Evolutionary conservation across 2,797 vertebrate genomes (phyloP), one percentile per base, ranked within the genome.

Genomic region (Paratrypauchen microcephalus): DNA sequence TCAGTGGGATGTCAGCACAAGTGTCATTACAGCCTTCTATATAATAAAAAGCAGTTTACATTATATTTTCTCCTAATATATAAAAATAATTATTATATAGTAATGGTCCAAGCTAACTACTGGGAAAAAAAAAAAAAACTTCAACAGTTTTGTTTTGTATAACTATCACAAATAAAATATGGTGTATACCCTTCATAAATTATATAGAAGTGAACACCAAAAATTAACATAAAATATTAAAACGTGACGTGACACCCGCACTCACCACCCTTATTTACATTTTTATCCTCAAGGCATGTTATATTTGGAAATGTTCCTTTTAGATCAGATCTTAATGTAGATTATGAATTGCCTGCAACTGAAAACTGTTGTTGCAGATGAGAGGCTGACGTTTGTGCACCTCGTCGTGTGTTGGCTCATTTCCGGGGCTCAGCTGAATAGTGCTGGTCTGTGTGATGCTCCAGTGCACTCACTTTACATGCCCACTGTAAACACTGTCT

Each of bases 401-500:
- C 65, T 66, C 82, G 75, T 72, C 83, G 73, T 81, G 72, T 83
- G 85, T 92, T 88, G 70, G 83, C 90, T 92, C 90, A 91, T 92
- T 92, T 91, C 88, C 74, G 81, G 90, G 89, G 90, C 92, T 89
- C 89, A 91, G 91, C 90, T 92, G 90, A 91, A 90, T 92, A 89
- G 91, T 88, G 87, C 83, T 87, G 86, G 87, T 88, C 80, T 87
- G 90, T 88, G 90, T 83, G 89, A 92, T 86, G 91, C 91, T 87
- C 87, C 87, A 90, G 83, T 82, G 86, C 87, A 79, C 90, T 91
- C 88, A 89, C 90, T 92, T 91, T 91, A 93, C 92, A 93, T 93
- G 91, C 89, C 71, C 85, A 91, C 91, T 92, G 91, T 94, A 94
- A 94, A 94, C 89, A 93, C 87, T 84, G 88, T 92, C 92, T 90